A percentile compares a stretch with the other conserved stretches of the same genome.
Evolutionary conservation across 2,888 invertebrate species (phyloP).

Genomic region (Calephelis perditalis): DNA sequence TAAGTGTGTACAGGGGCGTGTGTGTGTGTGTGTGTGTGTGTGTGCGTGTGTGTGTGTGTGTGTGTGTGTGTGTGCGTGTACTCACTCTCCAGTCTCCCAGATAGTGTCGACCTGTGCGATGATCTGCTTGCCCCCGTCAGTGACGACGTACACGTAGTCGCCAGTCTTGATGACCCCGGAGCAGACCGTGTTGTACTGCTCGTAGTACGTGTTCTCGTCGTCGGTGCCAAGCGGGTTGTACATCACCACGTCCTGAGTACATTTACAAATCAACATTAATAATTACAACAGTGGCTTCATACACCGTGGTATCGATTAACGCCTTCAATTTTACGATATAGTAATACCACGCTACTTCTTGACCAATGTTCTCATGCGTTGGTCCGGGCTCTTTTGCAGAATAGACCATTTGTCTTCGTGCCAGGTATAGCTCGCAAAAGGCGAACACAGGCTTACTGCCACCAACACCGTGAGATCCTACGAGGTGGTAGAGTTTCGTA

Average conservation of each 20-base stretch:
- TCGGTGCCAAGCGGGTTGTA: conserved; percentile 83
- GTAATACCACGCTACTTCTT: too few relatives aligned
- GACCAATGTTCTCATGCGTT: too few relatives aligned
- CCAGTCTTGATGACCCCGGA: conserved; percentile 92
- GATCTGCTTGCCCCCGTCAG: conserved; percentile 92
- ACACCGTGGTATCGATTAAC: too few relatives aligned
- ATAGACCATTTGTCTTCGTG: too few relatives aligned
- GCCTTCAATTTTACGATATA: too few relatives aligned
- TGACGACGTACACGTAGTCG: conserved; percentile 96
- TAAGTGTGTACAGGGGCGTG: not conserved
- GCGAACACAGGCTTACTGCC: too few relatives aligned
- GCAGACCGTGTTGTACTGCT: conserved; percentile 93
- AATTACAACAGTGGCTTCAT: too few relatives aligned
- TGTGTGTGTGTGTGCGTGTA: conserved; percentile 29
- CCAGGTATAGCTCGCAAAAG: too few relatives aligned
- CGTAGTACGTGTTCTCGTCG: conserved; percentile 91
- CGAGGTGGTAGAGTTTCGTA: too few relatives aligned
- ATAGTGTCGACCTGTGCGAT: conserved; percentile 96
- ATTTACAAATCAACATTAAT: not conserved
- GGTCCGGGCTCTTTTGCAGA: too few relatives aligned
- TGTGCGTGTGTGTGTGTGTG: not conserved
- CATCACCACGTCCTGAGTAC: conserved; percentile 85
- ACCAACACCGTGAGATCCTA: too few relatives aligned
- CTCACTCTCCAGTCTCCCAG: conserved; percentile 94
- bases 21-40: not conserved